These are phyloP conservation scores for Bellardia bayeri DNA, from an alignment of 2,888 invertebrate genomes.

Conservation along the genomic window DNA sequence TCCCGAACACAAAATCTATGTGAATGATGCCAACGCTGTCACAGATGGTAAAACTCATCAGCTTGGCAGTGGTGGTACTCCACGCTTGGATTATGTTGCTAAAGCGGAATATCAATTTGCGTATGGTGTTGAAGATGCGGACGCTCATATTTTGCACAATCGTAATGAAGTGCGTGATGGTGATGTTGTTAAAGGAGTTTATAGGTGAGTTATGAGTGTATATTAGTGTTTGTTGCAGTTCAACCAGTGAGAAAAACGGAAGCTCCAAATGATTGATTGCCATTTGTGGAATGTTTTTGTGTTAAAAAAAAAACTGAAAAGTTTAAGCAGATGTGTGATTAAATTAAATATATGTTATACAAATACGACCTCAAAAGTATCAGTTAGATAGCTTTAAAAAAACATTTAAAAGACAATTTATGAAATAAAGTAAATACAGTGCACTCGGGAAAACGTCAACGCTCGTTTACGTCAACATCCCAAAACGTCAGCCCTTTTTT, in stretches of 20 bases:
- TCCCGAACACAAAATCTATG: slow-evolving; percentile 82
- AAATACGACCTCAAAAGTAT: too few relatives aligned
- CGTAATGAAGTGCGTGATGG: slow-evolving; percentile 90
- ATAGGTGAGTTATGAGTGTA: slow-evolving; percentile 84
- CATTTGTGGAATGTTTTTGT: background rate
- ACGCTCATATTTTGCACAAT: slow-evolving; percentile 89
- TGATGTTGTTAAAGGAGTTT: slow-evolving; percentile 89
- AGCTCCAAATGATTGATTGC: slow-evolving; percentile 19
- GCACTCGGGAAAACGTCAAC: too few relatives aligned
- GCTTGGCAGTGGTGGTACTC: slow-evolving; percentile 77
- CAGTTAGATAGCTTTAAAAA: too few relatives aligned
- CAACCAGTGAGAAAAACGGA: slow-evolving; percentile 47
- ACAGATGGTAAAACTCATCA: slow-evolving; percentile 77
- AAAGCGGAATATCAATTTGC: slow-evolving; percentile 91
- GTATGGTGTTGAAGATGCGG: slow-evolving; percentile 91
- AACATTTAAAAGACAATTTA: too few relatives aligned
- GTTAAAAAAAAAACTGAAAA: background rate
- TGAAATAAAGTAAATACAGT: too few relatives aligned
- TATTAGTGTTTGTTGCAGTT: background rate
- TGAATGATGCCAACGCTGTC: slow-evolving; percentile 83
- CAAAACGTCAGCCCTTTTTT: too few relatives aligned
- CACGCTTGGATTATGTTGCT: slow-evolving; percentile 89
- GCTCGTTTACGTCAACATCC: too few relatives aligned
- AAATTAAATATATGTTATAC: background rate
- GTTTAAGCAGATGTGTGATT: background rate